Conservation (phyloP, 23 tunicate species). For the Corella eumyota region DNA sequence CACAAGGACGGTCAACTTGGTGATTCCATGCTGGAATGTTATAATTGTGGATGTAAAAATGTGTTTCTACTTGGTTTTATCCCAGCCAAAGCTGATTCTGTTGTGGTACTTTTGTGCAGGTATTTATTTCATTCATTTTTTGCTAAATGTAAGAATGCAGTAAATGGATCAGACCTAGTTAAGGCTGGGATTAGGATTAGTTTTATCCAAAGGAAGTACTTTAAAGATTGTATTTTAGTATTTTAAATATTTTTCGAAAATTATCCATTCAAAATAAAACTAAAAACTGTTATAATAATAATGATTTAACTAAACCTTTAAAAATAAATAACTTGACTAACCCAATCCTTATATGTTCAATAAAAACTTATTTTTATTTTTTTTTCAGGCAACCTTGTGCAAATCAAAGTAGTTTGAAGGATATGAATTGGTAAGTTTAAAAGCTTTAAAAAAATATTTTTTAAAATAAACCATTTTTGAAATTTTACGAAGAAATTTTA, state of each 20-base stretch:
- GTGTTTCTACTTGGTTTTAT: slow-evolving; percentile 92
- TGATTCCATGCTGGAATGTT: slow-evolving; percentile 94
- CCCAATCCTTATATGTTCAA: neutral
- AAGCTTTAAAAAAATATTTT: too few relatives aligned
- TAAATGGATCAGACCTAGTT: too few relatives aligned
- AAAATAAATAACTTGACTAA: too few relatives aligned
- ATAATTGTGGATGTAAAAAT: slow-evolving; percentile 93
- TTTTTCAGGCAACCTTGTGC: slow-evolving; percentile 93
- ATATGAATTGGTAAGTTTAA: slow-evolving; percentile 80
- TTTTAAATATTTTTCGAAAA: too few relatives aligned
- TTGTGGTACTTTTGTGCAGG: slow-evolving; percentile 94
- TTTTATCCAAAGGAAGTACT: too few relatives aligned
- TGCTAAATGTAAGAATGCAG: neutral
- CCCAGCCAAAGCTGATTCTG: slow-evolving; percentile 96
- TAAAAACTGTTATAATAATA: too few relatives aligned
- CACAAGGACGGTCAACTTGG: slow-evolving; percentile 94
- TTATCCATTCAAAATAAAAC: too few relatives aligned
- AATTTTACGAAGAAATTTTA: neutral
- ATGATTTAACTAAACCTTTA: too few relatives aligned
- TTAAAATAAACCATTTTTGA: neutral
- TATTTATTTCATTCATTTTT: slow-evolving; percentile 4
- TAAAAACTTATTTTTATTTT: neutral
- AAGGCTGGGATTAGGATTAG: too few relatives aligned
- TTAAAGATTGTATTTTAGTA: too few relatives aligned
- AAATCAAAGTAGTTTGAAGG: slow-evolving; percentile 85